Percentiles rank a stretch among this genome's conserved stretches.
phyloP scores from a whole-genome alignment of 1,140 invertebrate genomes.

The Philopotamus ludificatus region DNA sequence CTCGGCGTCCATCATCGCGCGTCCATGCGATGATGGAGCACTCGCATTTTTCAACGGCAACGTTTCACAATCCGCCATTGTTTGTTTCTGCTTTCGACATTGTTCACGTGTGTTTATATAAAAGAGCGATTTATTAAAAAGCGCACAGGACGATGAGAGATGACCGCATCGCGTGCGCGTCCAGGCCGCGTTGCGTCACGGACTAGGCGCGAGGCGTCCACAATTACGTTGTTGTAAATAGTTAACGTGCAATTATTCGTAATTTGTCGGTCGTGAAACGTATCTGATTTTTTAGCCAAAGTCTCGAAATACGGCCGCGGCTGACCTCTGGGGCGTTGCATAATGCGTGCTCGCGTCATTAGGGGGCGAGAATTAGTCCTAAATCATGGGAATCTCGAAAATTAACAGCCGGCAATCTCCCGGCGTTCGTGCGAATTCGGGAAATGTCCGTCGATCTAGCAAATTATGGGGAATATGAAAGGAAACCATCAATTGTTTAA shows the following conservation, averaged over 20 bases:
- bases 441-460: too few relatives aligned
- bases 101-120: background rate
- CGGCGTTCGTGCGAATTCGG: too few relatives aligned
- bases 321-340: background rate
- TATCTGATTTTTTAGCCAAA: conserved; percentile 33
- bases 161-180: conserved; percentile 32
- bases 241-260: conserved; percentile 35
- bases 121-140: background rate
- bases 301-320: too few relatives aligned
- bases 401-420: too few relatives aligned
- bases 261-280: conserved; percentile 34
- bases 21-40: background rate
- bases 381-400: too few relatives aligned
- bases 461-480: too few relatives aligned
- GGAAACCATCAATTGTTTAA: too few relatives aligned
- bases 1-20: background rate
- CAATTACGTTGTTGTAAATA: conserved; percentile 39
- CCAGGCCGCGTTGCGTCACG: conserved; percentile 39
- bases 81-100: background rate
- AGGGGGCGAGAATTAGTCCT: too few relatives aligned
- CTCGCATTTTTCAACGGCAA: background rate
- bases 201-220: conserved; percentile 8
- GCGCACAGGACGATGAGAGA: conserved; percentile 13
- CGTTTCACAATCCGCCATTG: background rate
- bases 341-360: too few relatives aligned